A percentile compares a stretch with the other conserved stretches of the same genome.
phyloP scores from a whole-genome alignment of 2,888 invertebrate genomes.

The Scotopteryx bipunctaria region DNA sequence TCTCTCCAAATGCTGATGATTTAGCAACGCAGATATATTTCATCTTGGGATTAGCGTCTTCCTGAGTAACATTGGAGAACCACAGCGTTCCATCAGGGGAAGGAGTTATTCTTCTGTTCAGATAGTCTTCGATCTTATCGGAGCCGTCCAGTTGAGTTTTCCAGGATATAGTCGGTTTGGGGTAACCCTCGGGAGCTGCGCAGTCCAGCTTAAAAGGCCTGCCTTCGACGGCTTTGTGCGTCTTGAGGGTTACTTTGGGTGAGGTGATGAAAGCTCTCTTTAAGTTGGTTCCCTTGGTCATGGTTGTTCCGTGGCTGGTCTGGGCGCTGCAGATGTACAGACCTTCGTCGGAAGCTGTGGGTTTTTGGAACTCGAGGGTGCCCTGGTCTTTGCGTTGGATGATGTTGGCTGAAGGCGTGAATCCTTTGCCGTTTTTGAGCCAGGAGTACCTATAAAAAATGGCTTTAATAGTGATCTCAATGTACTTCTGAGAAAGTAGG shows the following conservation, averaged over 20 bases:
- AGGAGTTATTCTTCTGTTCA: conserved; percentile 52
- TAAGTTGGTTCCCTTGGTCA: conserved; percentile 51
- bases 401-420: conserved; percentile 42
- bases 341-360: conserved; percentile 57
- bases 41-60: conserved; percentile 50
- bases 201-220: conserved; percentile 63
- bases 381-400: conserved; percentile 53
- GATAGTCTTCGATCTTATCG: conserved; percentile 41
- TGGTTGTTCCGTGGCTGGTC: conserved; percentile 55
- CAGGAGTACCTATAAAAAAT: conserved; percentile 56
- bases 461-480: no score
- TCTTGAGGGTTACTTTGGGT: conserved; percentile 44
- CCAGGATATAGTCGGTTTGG: conserved; percentile 64
- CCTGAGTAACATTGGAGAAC: conserved; percentile 60
- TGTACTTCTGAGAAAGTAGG: no score
- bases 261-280: conserved; percentile 50
- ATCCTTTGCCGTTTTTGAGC: conserved; percentile 56
- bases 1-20: conserved; percentile 54
- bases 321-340: conserved; percentile 61
- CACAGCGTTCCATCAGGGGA: conserved; percentile 63
- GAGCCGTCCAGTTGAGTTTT: conserved; percentile 49
- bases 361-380: conserved; percentile 56
- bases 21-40: conserved; percentile 65
- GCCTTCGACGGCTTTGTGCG: conserved; percentile 59
- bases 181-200: conserved; percentile 57